Percentiles rank a stretch among this genome's conserved stretches.
phyloP scores from a whole-genome alignment of 2,113 vertebrate species.

The Periophthalmodon schlosseri region DNA sequence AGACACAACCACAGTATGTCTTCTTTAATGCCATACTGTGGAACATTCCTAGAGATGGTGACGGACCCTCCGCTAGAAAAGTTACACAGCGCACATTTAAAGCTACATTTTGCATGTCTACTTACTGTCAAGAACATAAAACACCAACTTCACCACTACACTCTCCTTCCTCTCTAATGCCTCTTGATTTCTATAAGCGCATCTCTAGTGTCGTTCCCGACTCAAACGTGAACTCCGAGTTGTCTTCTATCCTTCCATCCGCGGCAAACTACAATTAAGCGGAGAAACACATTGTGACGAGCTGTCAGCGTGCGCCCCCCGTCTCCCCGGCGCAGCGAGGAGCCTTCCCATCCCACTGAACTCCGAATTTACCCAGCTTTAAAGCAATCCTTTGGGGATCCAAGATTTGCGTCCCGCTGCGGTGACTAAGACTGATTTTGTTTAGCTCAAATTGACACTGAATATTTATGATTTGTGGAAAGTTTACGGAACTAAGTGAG shows the following conservation, averaged over 20 bases:
- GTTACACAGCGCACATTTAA: neutral
- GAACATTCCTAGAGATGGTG: too few species aligned
- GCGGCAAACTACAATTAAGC: slow-evolving; percentile 50
- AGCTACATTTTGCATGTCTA: neutral
- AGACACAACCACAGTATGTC: too few species aligned
- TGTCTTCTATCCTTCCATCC: slow-evolving; percentile 29
- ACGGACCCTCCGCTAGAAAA: too few species aligned
- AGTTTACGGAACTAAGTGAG: slow-evolving; percentile 13
- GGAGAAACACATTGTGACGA: slow-evolving; percentile 36
- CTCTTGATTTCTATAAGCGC: slow-evolving; percentile 21
- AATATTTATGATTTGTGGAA: slow-evolving; percentile 57
- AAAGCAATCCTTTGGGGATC: slow-evolving; percentile 58
- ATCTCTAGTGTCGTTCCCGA: neutral
- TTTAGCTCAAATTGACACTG: slow-evolving; percentile 47
- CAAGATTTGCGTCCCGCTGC: slow-evolving; percentile 57
- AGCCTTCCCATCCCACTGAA: slow-evolving; percentile 57
- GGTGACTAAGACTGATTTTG: slow-evolving; percentile 56
- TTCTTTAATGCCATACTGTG: too few species aligned
- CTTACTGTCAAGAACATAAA: neutral
- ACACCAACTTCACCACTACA: neutral
- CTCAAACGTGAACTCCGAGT: slow-evolving; percentile 11
- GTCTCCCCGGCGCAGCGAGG: slow-evolving; percentile 52
- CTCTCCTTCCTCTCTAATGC: slow-evolving; percentile 1
- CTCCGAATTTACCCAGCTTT: slow-evolving; percentile 57
- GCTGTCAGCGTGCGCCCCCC: slow-evolving; percentile 41